Percentiles rank a stretch among this genome's conserved stretches.
Evolutionary conservation across 1,140 invertebrate genomes (phyloP).

Genomic region (Sitophilus oryzae): DNA sequence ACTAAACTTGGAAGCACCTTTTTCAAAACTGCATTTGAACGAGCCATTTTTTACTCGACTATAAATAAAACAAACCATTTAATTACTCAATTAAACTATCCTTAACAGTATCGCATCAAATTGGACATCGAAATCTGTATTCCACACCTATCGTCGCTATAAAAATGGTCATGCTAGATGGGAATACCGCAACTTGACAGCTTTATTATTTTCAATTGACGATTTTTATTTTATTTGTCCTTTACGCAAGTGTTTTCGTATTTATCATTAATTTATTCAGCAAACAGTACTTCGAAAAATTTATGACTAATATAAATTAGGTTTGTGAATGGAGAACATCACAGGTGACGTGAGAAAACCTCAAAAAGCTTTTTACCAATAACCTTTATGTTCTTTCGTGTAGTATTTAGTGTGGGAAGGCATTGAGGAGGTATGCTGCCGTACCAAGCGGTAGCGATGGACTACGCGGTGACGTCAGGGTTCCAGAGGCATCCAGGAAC

Average conservation of each 20-base stretch:
- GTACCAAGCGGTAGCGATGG: slow-evolving; percentile 82
- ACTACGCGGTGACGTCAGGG: slow-evolving; percentile 67
- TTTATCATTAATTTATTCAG: not conserved
- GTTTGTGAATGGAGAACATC: not conserved
- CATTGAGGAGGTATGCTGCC: slow-evolving; percentile 61
- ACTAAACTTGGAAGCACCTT: no score
- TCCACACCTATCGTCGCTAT: no score
- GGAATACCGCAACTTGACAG: slow-evolving; percentile 11
- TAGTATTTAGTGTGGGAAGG: not conserved
- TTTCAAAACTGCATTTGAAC: no score
- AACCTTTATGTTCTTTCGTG: not conserved
- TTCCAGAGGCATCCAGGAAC: slow-evolving; percentile 69
- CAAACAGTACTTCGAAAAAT: not conserved
- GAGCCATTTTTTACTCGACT: no score
- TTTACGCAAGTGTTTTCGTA: slow-evolving; percentile 7
- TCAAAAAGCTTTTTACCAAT: not conserved
- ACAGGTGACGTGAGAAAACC: not conserved
- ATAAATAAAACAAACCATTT: no score
- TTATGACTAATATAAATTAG: not conserved
- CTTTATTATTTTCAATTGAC: slow-evolving; percentile 3
- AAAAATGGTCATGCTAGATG: not conserved
- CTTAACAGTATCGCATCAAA: no score
- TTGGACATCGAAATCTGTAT: no score
- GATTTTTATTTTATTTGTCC: not conserved
- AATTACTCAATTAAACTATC: no score